Evolutionary conservation across 2,113 vertebrate species (phyloP).

Genomic region (Stigmatopora nigra): DNA sequence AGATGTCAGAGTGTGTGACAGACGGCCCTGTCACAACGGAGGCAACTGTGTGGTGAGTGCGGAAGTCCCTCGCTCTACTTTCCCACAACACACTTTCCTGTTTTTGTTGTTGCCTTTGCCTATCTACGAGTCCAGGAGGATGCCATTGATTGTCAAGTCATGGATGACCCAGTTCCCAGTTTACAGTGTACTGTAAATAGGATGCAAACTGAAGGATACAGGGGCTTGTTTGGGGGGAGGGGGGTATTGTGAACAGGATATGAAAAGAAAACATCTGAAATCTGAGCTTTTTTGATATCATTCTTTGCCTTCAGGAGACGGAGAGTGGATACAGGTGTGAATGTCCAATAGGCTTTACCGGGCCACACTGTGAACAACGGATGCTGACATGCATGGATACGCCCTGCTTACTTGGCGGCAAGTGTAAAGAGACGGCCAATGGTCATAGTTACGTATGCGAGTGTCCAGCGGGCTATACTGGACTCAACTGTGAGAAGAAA

Average conservation of each 20-base stretch:
- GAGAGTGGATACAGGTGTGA: conserved; percentile 83
- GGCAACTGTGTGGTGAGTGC: conserved; percentile 86
- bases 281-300: conserved; percentile 31
- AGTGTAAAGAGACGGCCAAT: conserved; percentile 79
- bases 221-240: conserved; percentile 26
- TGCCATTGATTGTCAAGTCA: conserved; percentile 67
- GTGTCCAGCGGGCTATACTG: conserved; percentile 84
- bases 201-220: conserved; percentile 45
- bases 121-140: conserved; percentile 63
- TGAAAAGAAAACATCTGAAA: conserved; percentile 42
- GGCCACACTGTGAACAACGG: conserved; percentile 82
- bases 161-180: conserved; percentile 67
- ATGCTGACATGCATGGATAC: conserved; percentile 85
- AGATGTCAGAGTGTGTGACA: conserved; percentile 89
- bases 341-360: conserved; percentile 85
- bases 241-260: conserved; percentile 32
- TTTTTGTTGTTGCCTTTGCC: conserved; percentile 66
- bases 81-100: conserved; percentile 71
- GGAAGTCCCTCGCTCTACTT: conserved; percentile 64
- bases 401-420: conserved; percentile 88
- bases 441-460: conserved; percentile 82
- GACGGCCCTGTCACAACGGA: conserved; percentile 86
- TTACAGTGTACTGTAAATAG: conserved; percentile 57
- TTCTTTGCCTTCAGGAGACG: conserved; percentile 72
- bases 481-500: conserved; percentile 97